Conservation (phyloP, 2,888 invertebrate genomes). For the Autographa pulchrina region DNA sequence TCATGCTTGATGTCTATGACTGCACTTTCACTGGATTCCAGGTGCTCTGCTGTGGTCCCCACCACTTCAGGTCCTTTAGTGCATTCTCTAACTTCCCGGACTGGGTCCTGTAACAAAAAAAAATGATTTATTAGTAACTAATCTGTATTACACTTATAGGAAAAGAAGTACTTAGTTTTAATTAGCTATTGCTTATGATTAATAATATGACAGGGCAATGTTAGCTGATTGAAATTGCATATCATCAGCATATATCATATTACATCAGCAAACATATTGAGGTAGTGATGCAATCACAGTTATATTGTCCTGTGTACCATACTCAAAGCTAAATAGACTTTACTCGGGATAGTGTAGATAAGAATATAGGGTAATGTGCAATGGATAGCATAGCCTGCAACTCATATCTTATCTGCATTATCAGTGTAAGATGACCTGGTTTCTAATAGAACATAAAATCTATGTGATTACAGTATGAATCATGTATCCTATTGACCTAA, state of each 20-base stretch:
- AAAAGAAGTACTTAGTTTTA: too few relatives aligned
- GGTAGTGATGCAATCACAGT: constrained; percentile 26
- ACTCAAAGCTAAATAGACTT: constrained; percentile 18
- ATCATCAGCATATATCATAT: background rate
- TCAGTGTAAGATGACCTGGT: constrained; percentile 5
- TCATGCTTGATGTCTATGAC: constrained; percentile 85
- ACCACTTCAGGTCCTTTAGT: constrained; percentile 92
- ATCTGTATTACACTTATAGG: background rate
- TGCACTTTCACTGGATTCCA: constrained; percentile 94
- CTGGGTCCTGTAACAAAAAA: constrained; percentile 74
- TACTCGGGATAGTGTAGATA: constrained; percentile 35
- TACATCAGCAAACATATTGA: background rate
- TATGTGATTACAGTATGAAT: constrained; percentile 6
- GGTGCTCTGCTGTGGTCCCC: constrained; percentile 95
- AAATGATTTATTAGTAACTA: constrained; percentile 6
- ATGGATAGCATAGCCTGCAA: constrained; percentile 3
- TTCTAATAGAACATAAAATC: constrained; percentile 3
- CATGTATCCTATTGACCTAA: constrained; percentile 22
- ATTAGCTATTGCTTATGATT: too few relatives aligned
- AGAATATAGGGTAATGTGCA: constrained; percentile 36
- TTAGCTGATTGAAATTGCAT: background rate
- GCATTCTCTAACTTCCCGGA: constrained; percentile 79
- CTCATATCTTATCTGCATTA: constrained; percentile 35
- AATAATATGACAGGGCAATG: background rate
- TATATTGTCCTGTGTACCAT: background rate